Percentiles rank a stretch among this genome's conserved stretches.
These are phyloP conservation scores for Melipona bicolor DNA, from an alignment of 2,888 invertebrate species.

Conservation along the genomic window DNA sequence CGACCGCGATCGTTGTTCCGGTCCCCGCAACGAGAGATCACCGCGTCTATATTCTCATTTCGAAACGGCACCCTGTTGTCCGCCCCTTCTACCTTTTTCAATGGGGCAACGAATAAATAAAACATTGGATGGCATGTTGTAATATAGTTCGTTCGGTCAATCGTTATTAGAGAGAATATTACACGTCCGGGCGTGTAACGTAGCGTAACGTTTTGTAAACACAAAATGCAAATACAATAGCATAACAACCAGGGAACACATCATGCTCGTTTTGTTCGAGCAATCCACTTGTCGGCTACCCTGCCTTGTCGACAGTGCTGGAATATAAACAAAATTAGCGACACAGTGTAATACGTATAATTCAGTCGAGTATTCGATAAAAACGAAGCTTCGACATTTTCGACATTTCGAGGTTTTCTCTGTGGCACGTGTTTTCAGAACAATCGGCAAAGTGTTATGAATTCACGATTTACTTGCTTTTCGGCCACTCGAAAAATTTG, in stretches of 20 bases:
- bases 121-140: not conserved
- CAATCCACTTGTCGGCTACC: not conserved
- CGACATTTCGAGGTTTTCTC: not conserved
- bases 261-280: not conserved
- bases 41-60: not conserved
- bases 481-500: not conserved
- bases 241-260: conserved; percentile 21
- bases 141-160: conserved; percentile 12
- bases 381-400: not conserved
- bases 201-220: conserved; percentile 16
- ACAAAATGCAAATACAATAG: conserved; percentile 20
- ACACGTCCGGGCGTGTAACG: not conserved
- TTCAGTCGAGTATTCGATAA: not conserved
- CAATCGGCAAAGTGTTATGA: not conserved
- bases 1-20: not conserved
- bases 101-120: not conserved
- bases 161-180: conserved; percentile 13
- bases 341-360: not conserved
- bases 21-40: not conserved
- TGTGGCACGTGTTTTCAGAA: not conserved
- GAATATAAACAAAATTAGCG: conserved; percentile 8
- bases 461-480: not conserved
- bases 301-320: not conserved
- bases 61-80: not conserved
- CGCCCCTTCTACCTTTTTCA: not conserved